These are phyloP conservation scores for Drosophila littoralis DNA, from an alignment of 1,140 invertebrate species.

Conservation along the genomic window DNA sequence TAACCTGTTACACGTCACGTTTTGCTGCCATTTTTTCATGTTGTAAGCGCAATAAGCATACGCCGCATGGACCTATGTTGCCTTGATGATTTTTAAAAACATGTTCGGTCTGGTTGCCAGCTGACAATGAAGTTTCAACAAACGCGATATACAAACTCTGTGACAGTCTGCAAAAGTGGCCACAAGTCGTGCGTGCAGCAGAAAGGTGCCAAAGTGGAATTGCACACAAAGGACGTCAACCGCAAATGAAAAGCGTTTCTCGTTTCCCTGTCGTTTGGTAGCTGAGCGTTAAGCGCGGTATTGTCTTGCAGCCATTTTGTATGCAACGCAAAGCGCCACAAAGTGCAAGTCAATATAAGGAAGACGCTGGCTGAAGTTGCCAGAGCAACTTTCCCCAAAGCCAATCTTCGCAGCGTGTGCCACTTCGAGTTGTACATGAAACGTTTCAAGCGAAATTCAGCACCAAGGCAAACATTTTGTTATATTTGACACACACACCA, in stretches of 20 bases:
- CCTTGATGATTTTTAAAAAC: conserved; percentile 26
- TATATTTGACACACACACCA: conserved; percentile 10
- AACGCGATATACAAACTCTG: conserved; percentile 18
- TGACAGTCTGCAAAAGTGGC: conserved; percentile 44
- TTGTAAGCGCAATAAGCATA: conserved; percentile 51
- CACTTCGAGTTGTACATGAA: conserved; percentile 28
- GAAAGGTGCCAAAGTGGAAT: conserved; percentile 47
- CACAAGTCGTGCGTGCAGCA: conserved; percentile 40
- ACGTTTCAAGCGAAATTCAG: conserved; percentile 38
- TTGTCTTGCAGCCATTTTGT: conserved; percentile 63
- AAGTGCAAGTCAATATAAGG: conserved; percentile 72
- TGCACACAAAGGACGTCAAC: conserved; percentile 53
- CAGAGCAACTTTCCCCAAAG: conserved; percentile 24
- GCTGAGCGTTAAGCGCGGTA: conserved; percentile 11
- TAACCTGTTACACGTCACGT: conserved; percentile 73
- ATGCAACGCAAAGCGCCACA: conserved; percentile 63
- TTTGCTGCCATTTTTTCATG: conserved; percentile 30
- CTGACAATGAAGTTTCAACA: conserved; percentile 16
- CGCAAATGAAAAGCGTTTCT: conserved; percentile 58
- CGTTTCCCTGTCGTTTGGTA: conserved; percentile 8
- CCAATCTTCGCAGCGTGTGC: conserved; percentile 51
- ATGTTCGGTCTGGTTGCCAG: conserved; percentile 10
- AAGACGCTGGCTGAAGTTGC: conserved; percentile 29
- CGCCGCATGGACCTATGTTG: conserved; percentile 20
- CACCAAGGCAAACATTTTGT: conserved; percentile 56